These are phyloP conservation scores for Cyanoramphus novaezelandiae DNA, from an alignment of 2,113 vertebrate species.

Conservation along the genomic window DNA sequence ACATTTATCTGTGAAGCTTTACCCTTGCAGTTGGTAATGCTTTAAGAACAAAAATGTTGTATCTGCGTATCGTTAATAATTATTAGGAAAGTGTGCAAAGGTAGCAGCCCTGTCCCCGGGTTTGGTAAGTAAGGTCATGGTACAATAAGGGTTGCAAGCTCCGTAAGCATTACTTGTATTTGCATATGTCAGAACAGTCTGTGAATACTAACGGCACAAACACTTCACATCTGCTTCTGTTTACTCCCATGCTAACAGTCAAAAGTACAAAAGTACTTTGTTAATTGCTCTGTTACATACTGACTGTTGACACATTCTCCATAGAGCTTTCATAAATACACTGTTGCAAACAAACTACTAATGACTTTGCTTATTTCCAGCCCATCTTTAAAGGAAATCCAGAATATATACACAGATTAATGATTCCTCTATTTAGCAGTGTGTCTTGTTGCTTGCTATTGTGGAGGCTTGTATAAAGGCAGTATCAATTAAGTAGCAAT, in stretches of 20 bases:
- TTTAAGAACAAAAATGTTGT: conserved; percentile 48
- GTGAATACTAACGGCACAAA: conserved; percentile 73
- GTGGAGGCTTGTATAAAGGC: conserved; percentile 70
- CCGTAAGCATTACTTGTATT: conserved; percentile 70
- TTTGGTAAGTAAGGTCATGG: conserved; percentile 66
- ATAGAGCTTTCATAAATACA: conserved; percentile 77
- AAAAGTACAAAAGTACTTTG: conserved; percentile 75
- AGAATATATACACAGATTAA: conserved; percentile 74
- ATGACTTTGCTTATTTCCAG: conserved; percentile 78
- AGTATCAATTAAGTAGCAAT: conserved; percentile 81
- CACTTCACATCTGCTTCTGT: conserved; percentile 80
- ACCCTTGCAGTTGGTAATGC: not conserved
- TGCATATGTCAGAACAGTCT: conserved; percentile 80
- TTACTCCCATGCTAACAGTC: conserved; percentile 78
- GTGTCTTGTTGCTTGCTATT: conserved; percentile 70
- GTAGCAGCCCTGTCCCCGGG: conserved; percentile 57
- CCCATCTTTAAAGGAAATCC: conserved; percentile 74
- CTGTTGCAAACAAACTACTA: conserved; percentile 82
- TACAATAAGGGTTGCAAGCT: conserved; percentile 66
- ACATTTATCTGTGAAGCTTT: conserved; percentile 25
- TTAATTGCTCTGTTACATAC: conserved; percentile 80
- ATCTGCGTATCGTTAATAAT: conserved; percentile 65
- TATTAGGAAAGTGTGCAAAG: conserved; percentile 65
- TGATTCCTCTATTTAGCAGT: conserved; percentile 77
- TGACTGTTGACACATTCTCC: conserved; percentile 78